phyloP scores from a whole-genome alignment of 2,888 invertebrate genomes.

The Aspidiotus destructor region DNA sequence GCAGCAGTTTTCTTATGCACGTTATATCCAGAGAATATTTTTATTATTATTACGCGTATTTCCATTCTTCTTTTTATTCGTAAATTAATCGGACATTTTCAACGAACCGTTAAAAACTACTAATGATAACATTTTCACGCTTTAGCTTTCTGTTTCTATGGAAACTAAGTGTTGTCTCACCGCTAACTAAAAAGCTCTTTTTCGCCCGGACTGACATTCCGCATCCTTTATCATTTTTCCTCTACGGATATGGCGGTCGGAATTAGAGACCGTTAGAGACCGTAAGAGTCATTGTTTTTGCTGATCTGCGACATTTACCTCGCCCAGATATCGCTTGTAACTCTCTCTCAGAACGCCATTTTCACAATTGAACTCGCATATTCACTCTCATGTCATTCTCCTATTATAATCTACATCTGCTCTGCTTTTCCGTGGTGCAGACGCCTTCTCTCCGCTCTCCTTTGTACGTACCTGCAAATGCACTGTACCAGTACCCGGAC shows the following conservation, averaged over 20 bases:
- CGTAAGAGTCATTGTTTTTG: too few species aligned
- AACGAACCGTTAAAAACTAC: conserved; percentile 2
- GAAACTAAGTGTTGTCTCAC: not conserved
- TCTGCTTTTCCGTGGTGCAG: too few species aligned
- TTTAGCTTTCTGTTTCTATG: not conserved
- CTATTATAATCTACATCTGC: too few species aligned
- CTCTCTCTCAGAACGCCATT: too few species aligned
- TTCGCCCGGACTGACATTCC: not conserved
- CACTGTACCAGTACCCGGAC: too few species aligned
- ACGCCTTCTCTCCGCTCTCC: too few species aligned
- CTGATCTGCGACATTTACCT: not conserved
- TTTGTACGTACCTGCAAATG: too few species aligned
- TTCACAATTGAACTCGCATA: too few species aligned
- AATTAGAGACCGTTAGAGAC: not conserved
- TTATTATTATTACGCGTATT: not conserved
- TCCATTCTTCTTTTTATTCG: not conserved
- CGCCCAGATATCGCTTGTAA: too few species aligned
- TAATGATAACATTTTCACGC: not conserved
- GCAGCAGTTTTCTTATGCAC: too few species aligned
- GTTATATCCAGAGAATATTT: too few species aligned
- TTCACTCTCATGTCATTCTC: too few species aligned
- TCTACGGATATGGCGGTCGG: not conserved
- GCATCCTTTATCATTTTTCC: not conserved
- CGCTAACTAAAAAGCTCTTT: conserved; percentile 1
- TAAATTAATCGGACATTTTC: conserved; percentile 2